Base-by-base conservation (phyloP, 2,113 vertebrate species). In the Phrynosoma blainvillii region DNA sequence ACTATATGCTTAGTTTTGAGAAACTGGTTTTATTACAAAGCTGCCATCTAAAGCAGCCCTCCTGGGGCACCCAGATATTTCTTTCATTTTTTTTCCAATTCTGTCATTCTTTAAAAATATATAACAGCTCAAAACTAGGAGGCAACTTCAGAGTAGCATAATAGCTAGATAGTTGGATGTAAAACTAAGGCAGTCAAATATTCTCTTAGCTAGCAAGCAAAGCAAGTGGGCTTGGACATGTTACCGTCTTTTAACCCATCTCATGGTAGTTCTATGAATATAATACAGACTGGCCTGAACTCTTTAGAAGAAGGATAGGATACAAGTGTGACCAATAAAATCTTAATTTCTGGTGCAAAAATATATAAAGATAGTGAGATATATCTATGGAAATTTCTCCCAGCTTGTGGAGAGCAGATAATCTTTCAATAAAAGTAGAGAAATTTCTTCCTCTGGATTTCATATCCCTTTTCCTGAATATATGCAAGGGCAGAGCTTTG, bases 351-450 rank as follows among this genome's bases (percentile, higher is more conserved):
- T 77, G 73, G 25, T n/a, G 6, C 73, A 65, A 85, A 65, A 85
- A 62, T 70, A 30, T 52, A 6, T 30, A 52, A 71, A 1, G 82
- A n/a, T 47, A 11, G 7, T 30, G 36, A 77, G 23, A 3, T 14
- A 56, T 85, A 36, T 77, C 84, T 54, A 85, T 85, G 75, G 84
- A 36, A 77, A 85, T 56, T 77, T 10, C 52, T 66, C 73, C 74
- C 27, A 47, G 40, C 59, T 47, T 54, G 18, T 54, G 65, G 40
- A 14, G 66, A 86, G 40, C 62, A 66, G 40, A 86, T 47, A 78
- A 59, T 62, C 56, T 76, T 86, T 66, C 84, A 86, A 25, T 78
- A 86, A n/a, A 32, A 76, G 6, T 65, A 85, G 9, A 42, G 32
- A 65, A 76, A 52, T 66, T 18, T 78, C 40, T 86, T 30, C 2